Evolutionary conservation across 1,140 invertebrate genomes (phyloP), one percentile per base, ranked within the genome.

Genomic region (Drosophila pruinosa): DNA sequence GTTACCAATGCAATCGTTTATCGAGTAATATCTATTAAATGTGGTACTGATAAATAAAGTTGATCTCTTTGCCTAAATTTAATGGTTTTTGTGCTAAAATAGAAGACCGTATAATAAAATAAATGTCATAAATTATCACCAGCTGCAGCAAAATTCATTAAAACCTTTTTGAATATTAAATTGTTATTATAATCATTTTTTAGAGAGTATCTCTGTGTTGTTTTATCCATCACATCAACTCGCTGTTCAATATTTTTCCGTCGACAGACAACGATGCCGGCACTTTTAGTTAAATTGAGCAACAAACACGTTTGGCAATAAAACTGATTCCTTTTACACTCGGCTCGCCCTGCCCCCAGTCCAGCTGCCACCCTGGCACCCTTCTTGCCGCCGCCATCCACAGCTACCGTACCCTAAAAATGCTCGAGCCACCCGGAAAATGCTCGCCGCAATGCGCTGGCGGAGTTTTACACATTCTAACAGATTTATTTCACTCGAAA

Each of bases 401-500:
- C 38, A 26, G 14, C 45, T 10, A 12, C 4, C n/a, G 54, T 28
- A 31, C 26, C 54, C 22, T 22, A 19, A 26, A 31, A 58, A 38
- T 31, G 14, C 12, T 50, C 15, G 17, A 17, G n/a, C 38, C 34
- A 7, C 45, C 15, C 57, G 39, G 47, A 75, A 80, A 86, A 79
- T 83, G 76, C 68, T 50, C 70, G 80, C 80, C 80, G 80, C 80
- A 85, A 86, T 85, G 80, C 80, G 81, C 77, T 86, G 78, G 77
- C 76, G 67, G 81, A 85, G 82, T 86, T 86, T 88, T 81, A 63
- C 71, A 88, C 82, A 88, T 88, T 88, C 82, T 71, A 88, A 88
- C 82, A 88, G 82, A 88, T 88, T 88, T 88, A 88, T 88, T 88
- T 88, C 82, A 88, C 82, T 88, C 82, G 78, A 88, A 88, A 88